phyloP scores from a whole-genome alignment of 2,797 vertebrate genomes.

The Cossypha heuglini region DNA sequence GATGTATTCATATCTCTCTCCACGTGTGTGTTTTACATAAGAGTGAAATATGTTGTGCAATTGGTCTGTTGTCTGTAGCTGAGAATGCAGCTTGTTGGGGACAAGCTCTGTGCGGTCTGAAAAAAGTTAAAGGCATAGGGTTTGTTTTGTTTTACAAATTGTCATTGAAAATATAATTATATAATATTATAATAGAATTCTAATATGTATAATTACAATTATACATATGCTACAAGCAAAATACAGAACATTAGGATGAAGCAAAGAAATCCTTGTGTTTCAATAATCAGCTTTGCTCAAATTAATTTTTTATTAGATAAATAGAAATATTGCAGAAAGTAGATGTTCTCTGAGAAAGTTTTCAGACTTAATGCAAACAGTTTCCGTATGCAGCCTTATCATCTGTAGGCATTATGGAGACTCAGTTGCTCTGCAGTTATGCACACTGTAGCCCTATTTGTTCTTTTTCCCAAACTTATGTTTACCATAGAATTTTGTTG shows the following conservation, averaged over 20 bases:
- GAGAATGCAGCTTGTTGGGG: not conserved
- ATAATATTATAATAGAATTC: not conserved
- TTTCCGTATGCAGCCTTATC: not conserved
- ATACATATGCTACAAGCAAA: not conserved
- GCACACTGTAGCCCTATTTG: not conserved
- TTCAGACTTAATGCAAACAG: not conserved
- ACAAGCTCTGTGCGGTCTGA: not conserved
- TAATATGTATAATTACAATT: not conserved
- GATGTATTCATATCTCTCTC: accelerated
- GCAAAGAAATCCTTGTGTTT: not conserved
- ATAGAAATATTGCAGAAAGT: not conserved
- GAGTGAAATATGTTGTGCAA: not conserved
- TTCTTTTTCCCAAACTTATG: not conserved
- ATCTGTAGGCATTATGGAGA: not conserved
- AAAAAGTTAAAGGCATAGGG: not conserved
- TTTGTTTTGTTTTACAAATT: not conserved
- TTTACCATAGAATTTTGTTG: not conserved
- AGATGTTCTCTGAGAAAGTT: not conserved
- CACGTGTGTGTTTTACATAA: not conserved
- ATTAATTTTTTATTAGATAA: not conserved
- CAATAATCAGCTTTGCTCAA: not conserved
- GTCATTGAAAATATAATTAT: not conserved
- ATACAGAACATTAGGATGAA: not conserved
- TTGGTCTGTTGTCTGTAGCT: not conserved
- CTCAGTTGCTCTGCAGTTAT: not conserved